Percentiles rank a stretch among this genome's conserved stretches.
phyloP scores from a whole-genome alignment of 2,797 vertebrate genomes.

The Cirrhinus mrigala region DNA sequence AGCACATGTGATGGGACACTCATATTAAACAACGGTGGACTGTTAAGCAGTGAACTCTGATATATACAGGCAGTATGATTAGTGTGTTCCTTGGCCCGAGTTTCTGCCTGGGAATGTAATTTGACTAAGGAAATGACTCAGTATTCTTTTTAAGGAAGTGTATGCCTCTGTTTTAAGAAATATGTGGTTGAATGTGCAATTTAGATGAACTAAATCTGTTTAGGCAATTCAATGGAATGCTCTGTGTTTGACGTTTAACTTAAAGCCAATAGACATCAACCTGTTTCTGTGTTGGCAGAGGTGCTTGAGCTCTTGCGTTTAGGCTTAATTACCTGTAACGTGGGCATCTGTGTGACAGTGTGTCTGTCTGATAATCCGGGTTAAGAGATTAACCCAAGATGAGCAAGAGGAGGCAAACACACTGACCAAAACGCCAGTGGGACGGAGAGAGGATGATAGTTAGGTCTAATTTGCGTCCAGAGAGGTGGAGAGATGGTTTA shows the following conservation, averaged over 20 bases:
- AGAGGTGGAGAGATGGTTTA: constrained; percentile 62
- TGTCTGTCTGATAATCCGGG: constrained; percentile 81
- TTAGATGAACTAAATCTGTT: neutral
- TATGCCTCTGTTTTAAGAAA: constrained; percentile 2
- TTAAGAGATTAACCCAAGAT: constrained; percentile 85
- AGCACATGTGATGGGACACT: constrained; percentile 32
- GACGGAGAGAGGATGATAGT: constrained; percentile 65
- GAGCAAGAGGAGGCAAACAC: constrained; percentile 31
- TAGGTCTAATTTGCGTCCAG: constrained; percentile 54
- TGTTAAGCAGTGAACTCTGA: constrained; percentile 1
- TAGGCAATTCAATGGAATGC: neutral
- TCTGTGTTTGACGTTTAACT: constrained; percentile 1
- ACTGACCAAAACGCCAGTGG: constrained; percentile 4
- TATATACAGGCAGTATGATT: constrained; percentile 7
- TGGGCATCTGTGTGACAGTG: constrained; percentile 77
- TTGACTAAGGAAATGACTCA: constrained; percentile 10
- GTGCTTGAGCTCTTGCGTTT: neutral
- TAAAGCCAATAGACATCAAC: neutral
- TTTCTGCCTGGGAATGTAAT: constrained; percentile 26
- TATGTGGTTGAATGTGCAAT: neutral
- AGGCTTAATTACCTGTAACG: constrained; percentile 69
- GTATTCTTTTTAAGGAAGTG: neutral
- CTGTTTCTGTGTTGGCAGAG: neutral
- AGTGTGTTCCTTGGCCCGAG: neutral
- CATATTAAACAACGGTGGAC: constrained; percentile 3